Conservation (phyloP, 2,113 vertebrate species). For the Procavia capensis region DNA sequence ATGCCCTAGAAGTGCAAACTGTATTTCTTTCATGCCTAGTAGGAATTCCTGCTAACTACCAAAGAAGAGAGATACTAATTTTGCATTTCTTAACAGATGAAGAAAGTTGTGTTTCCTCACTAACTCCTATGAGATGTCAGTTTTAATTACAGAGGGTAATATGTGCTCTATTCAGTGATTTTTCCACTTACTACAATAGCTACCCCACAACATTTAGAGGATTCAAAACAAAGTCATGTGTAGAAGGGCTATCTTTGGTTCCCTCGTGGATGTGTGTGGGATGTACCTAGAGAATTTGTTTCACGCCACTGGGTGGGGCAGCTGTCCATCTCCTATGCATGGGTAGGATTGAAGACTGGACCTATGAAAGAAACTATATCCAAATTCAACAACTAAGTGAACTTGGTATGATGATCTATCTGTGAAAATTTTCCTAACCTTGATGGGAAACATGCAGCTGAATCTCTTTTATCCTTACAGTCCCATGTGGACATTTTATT, state of each 20-base stretch:
- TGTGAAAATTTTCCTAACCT: constrained; percentile 52
- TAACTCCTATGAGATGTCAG: neutral
- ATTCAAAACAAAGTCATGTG: constrained; percentile 56
- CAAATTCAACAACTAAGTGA: constrained; percentile 8
- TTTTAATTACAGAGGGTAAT: neutral
- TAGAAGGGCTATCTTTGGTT: constrained; percentile 39
- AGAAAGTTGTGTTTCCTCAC: constrained; percentile 38
- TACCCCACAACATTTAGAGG: constrained; percentile 49
- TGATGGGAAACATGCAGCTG: constrained; percentile 17
- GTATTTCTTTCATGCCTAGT: neutral
- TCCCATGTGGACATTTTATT: constrained; percentile 36
- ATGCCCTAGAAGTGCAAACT: neutral
- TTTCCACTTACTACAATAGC: constrained; percentile 59
- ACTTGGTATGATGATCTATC: constrained; percentile 27
- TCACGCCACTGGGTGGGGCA: constrained; percentile 59
- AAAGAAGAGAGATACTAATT: constrained; percentile 17
- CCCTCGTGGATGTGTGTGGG: constrained; percentile 45
- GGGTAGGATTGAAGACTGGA: neutral
- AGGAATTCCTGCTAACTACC: neutral
- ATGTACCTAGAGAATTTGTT: constrained; percentile 52
- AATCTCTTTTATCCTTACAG: constrained; percentile 36
- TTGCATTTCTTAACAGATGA: constrained; percentile 5
- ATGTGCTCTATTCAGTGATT: neutral
- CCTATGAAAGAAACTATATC: constrained; percentile 34
- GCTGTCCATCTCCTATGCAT: constrained; percentile 10